A percentile compares a stretch with the other conserved stretches of the same genome.
These are phyloP conservation scores for Lophius piscatorius DNA, from an alignment of 2,113 vertebrate genomes.

Conservation along the genomic window DNA sequence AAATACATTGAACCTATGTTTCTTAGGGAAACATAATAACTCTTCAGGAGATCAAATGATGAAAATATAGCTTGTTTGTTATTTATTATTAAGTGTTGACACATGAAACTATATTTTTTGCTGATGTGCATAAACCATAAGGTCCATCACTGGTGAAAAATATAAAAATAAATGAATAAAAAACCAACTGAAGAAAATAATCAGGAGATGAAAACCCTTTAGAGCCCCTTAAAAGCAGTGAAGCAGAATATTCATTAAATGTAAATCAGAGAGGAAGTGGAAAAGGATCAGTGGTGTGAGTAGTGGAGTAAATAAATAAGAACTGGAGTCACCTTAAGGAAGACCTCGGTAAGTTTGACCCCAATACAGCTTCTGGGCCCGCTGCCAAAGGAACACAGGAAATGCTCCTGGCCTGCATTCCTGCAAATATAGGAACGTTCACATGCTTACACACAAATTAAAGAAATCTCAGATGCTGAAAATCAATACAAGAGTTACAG, in stretches of 20 bases:
- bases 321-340: constrained; percentile 63
- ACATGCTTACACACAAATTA: constrained; percentile 4
- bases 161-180: too few relatives aligned
- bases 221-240: too few relatives aligned
- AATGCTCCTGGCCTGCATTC: constrained; percentile 67
- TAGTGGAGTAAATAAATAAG: constrained; percentile 1
- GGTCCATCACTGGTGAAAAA: too few relatives aligned
- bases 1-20: too few relatives aligned
- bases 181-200: too few relatives aligned
- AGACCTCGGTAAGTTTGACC: constrained; percentile 53
- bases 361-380: constrained; percentile 66
- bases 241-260: constrained; percentile 5
- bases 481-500: too few relatives aligned
- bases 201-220: too few relatives aligned
- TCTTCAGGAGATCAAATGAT: background rate
- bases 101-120: too few relatives aligned
- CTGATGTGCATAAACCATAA: too few relatives aligned
- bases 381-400: constrained; percentile 67
- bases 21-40: background rate
- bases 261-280: background rate
- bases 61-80: background rate
- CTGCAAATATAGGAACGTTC: constrained; percentile 40
- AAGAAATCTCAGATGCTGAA: constrained; percentile 1
- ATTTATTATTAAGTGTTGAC: background rate
- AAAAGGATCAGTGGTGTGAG: background rate